Evolutionary conservation across 2,113 vertebrate species (phyloP).

Genomic region (Oryzias celebensis): DNA sequence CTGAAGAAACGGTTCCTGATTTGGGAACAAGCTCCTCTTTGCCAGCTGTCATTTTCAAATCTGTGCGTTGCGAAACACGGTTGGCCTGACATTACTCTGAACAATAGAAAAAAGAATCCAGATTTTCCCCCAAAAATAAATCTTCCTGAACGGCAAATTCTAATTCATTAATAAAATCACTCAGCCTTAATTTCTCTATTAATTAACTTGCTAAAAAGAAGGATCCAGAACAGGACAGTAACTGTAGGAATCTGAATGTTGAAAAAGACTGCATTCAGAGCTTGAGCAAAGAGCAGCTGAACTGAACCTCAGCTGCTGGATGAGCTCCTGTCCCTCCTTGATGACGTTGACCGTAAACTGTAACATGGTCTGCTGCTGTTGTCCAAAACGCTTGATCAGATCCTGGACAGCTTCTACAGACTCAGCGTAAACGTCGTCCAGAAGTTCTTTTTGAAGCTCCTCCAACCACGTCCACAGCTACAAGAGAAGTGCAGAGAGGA

Average conservation of each 20-base stretch:
- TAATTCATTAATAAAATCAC: too few species aligned
- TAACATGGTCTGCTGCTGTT: slow-evolving; percentile 96
- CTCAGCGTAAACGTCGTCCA: slow-evolving; percentile 97
- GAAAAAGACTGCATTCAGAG: neutral
- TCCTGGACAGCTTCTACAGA: slow-evolving; percentile 98
- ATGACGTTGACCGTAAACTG: slow-evolving; percentile 98
- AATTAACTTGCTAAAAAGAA: too few species aligned
- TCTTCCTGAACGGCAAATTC: too few species aligned
- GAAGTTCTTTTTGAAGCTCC: slow-evolving; percentile 96
- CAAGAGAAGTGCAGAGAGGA: neutral
- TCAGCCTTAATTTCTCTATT: too few species aligned
- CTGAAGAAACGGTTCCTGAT: too few species aligned
- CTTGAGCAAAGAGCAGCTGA: neutral
- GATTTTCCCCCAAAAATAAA: too few species aligned
- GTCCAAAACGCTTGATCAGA: slow-evolving; percentile 96
- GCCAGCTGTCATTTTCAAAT: too few species aligned
- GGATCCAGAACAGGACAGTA: too few species aligned
- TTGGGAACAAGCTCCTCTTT: too few species aligned
- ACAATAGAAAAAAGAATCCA: too few species aligned
- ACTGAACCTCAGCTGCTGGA: slow-evolving; percentile 93
- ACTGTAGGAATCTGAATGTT: neutral
- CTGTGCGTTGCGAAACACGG: too few species aligned
- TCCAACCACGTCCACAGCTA: slow-evolving; percentile 99
- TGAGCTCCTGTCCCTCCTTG: slow-evolving; percentile 98
- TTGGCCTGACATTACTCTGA: too few species aligned